Conservation (phyloP, 2,797 vertebrate species). For the Streptopelia turtur region DNA sequence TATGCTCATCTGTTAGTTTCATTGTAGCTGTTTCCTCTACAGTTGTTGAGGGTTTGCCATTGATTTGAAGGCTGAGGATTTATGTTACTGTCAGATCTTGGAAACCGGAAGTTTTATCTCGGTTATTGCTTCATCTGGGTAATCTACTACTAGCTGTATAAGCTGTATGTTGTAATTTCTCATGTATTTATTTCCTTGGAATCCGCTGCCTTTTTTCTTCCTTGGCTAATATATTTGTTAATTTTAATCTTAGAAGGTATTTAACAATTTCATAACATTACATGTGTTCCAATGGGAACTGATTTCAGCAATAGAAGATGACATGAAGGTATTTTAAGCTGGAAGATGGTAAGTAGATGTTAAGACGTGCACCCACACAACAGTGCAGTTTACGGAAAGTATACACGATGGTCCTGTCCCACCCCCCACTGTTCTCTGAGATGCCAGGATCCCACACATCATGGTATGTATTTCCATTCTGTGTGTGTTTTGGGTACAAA, state of each 20-base stretch:
- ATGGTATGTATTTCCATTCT: neutral
- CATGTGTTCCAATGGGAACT: neutral
- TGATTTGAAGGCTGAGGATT: neutral
- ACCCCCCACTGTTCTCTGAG: neutral
- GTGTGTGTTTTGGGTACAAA: fast-evolving
- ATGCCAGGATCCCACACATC: neutral
- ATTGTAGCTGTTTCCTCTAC: neutral
- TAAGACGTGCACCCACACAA: neutral
- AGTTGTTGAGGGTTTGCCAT: neutral
- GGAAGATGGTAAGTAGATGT: neutral
- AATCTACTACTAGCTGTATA: neutral
- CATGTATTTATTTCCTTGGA: neutral
- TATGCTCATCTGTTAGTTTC: neutral
- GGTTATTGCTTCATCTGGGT: neutral
- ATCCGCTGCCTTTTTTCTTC: fast-evolving
- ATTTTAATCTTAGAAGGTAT: neutral
- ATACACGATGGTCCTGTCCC: neutral
- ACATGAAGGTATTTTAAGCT: neutral
- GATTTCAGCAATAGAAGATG: neutral
- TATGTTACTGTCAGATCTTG: neutral
- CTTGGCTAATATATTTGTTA: neutral
- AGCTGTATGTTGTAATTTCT: neutral
- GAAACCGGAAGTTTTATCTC: neutral
- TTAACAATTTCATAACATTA: neutral
- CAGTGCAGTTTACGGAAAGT: neutral